Conservation (phyloP, 2,797 vertebrate species). For the Micromesistius poutassou region DNA sequence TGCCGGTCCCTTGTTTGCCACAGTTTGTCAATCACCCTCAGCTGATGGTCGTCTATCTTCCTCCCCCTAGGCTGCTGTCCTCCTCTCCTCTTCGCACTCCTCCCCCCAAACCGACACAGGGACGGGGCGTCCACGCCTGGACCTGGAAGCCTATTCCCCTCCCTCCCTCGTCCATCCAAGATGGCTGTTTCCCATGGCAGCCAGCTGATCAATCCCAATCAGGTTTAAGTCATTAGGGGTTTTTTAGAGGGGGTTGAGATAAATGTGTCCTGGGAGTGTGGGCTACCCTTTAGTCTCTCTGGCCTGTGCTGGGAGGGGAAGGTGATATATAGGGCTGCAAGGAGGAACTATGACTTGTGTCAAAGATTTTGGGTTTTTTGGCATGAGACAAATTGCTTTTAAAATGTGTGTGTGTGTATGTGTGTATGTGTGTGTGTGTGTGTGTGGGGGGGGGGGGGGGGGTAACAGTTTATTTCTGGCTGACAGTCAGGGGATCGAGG, state of each 20-base stretch:
- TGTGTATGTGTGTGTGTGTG: not conserved
- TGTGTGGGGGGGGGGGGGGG: not conserved
- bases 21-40: not conserved
- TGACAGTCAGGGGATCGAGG: not conserved
- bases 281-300: not conserved
- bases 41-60: not conserved
- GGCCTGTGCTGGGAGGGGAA: not conserved
- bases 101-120: not conserved
- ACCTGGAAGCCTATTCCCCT: not conserved
- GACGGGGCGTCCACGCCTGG: not conserved
- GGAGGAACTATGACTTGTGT: constrained; percentile 2
- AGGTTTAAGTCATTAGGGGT: not conserved
- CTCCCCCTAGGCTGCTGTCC: not conserved
- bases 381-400: constrained; percentile 1
- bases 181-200: not conserved
- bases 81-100: not conserved
- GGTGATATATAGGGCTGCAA: not conserved
- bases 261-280: not conserved
- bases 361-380: not conserved
- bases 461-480: not conserved
- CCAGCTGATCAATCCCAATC: not conserved
- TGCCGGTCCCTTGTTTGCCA: not conserved
- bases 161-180: not conserved
- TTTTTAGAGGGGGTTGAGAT: not conserved
- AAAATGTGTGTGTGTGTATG: not conserved